Base-by-base conservation (phyloP, 2,888 invertebrate species). In the Scaptodrosophila latifasciaeformis region DNA sequence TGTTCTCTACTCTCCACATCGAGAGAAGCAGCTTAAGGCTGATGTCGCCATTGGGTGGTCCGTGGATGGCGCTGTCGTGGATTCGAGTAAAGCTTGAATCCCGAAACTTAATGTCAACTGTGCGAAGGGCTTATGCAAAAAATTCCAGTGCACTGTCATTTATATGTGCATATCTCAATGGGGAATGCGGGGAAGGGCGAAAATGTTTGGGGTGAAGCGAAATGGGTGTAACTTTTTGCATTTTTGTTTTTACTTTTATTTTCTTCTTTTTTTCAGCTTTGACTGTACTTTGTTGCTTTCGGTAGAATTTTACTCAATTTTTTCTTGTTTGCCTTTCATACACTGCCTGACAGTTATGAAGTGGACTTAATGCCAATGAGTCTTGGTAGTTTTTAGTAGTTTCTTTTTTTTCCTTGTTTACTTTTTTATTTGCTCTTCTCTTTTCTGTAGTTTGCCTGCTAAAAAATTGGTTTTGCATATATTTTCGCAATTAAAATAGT, bases 331-430 rank as follows among this genome's bases (percentile, higher is more conserved):
- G 19, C 10, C 29, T 13, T 46, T 40, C 35, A 27, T 51, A 30
- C 47, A 47, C 6, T 15, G 49, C 47, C 50, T 29, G 65, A 42
- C 70, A 62, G 54, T 55, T 64, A 62, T 60, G 50, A 62, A 71
- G 63, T 54, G 49, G 54, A 61, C 58, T 67, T 70, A 63, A 67
- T 54, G 42, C 52, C 61, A 54, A 61, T 61, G 55, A 60, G 37
- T 56, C 43, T 42, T 43, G 42, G 6, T 35, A 13, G 18, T 49
- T 49, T 29, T 50, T n/a, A 31, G 17, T 0, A 18, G 13, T 15
- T 37, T 4, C 12, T 6, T 43, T 19, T 40, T 47, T 49, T 6
- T 62, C 24, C 39, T 15, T 53, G 35, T 45, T 17, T 45, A 12
- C 19, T 19, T 18, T 40, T 18, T 15, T 34, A 2, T 31, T 12